phyloP scores from a whole-genome alignment of 1,140 invertebrate genomes.

The Eriosoma lanigerum region DNA sequence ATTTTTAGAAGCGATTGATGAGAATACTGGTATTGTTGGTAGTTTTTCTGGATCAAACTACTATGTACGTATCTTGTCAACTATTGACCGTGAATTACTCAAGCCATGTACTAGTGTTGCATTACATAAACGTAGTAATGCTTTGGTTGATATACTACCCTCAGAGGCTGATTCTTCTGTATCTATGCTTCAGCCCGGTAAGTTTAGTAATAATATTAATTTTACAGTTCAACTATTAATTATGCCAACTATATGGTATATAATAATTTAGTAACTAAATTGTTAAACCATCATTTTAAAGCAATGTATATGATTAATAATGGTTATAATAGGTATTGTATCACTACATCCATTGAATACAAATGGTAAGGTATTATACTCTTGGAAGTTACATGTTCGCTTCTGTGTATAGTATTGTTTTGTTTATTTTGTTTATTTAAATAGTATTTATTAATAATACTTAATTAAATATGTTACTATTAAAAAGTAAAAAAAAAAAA shows the following conservation, averaged over 20 bases:
- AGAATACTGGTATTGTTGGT: slow-evolving; percentile 93
- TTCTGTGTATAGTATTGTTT: too few species aligned
- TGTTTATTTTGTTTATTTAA: too few species aligned
- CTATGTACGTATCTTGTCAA: slow-evolving; percentile 94
- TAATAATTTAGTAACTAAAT: too few species aligned
- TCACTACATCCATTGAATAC: too few species aligned
- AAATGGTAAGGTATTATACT: too few species aligned
- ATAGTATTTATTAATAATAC: slow-evolving; percentile 34
- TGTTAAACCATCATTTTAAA: too few species aligned
- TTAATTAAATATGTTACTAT: background rate
- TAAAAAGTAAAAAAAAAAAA: background rate
- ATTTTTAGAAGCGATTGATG: slow-evolving; percentile 96
- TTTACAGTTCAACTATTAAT: too few species aligned
- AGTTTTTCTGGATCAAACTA: slow-evolving; percentile 91
- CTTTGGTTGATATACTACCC: slow-evolving; percentile 93
- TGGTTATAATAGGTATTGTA: too few species aligned
- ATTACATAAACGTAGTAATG: slow-evolving; percentile 97
- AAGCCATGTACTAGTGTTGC: slow-evolving; percentile 96
- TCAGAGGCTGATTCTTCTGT: slow-evolving; percentile 97
- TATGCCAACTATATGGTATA: too few species aligned
- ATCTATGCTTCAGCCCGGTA: slow-evolving; percentile 91
- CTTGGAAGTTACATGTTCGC: too few species aligned
- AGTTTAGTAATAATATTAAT: too few species aligned
- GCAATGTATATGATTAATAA: too few species aligned
- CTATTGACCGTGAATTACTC: slow-evolving; percentile 92